Conservation (phyloP, 2,797 vertebrate genomes). For the Loris lydekkerianus region DNA sequence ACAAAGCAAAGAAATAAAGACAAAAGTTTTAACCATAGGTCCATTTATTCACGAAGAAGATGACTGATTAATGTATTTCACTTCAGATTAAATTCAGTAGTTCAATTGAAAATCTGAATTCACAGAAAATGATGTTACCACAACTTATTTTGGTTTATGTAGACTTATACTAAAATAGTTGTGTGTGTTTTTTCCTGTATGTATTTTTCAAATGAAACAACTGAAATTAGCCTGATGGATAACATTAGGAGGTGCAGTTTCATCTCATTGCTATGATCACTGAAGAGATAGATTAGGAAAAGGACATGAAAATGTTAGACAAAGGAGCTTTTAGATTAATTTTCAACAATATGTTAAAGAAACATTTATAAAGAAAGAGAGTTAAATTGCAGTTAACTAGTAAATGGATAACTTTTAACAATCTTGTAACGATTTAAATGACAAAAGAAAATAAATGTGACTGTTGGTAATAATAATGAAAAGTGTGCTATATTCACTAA, state of each 20-base stretch:
- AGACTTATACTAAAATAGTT: neutral
- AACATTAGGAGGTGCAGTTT: neutral
- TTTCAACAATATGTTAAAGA: constrained; percentile 70
- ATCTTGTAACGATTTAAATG: constrained; percentile 83
- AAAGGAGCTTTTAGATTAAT: constrained; percentile 62
- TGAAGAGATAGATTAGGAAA: constrained; percentile 44
- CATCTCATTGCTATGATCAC: neutral
- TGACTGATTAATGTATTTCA: neutral
- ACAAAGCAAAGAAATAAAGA: neutral
- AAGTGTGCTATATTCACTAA: constrained; percentile 72
- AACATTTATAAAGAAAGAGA: constrained; percentile 77
- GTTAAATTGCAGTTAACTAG: constrained; percentile 83
- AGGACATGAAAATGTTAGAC: neutral
- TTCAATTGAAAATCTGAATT: constrained; percentile 32
- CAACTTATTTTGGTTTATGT: neutral
- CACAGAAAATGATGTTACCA: neutral
- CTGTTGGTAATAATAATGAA: constrained; percentile 82
- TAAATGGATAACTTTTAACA: constrained; percentile 83
- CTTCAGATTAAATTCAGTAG: neutral
- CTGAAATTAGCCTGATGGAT: constrained; percentile 55
- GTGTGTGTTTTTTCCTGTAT: neutral
- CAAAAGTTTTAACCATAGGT: neutral
- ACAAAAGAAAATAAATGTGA: constrained; percentile 83
- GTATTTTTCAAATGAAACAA: neutral
- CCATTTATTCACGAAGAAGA: neutral